Conservation (phyloP, 1,140 invertebrate genomes). For the Parapsyche elsis region DNA sequence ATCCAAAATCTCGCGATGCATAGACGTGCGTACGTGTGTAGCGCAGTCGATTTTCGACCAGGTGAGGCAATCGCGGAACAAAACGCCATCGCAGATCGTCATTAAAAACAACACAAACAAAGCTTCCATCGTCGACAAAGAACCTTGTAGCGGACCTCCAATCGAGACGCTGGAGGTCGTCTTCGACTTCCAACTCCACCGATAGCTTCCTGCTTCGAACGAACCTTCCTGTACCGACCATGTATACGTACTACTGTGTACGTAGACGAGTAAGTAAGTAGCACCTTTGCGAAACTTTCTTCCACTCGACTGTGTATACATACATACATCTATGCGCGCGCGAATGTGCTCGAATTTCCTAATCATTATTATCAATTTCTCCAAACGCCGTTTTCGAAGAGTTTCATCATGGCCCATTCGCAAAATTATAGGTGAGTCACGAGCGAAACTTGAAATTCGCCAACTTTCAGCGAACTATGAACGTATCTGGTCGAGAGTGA, state of each 20-base stretch:
- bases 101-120: neutral
- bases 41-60: neutral
- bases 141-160: conserved; percentile 24
- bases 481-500: too few species aligned
- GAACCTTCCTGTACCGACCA: too few species aligned
- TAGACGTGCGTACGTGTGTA: neutral
- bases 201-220: neutral
- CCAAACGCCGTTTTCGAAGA: too few species aligned
- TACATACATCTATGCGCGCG: neutral
- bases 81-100: neutral
- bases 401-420: too few species aligned
- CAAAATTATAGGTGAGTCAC: too few species aligned
- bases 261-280: too few species aligned
- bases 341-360: neutral
- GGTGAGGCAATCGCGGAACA: neutral
- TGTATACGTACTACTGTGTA: too few species aligned
- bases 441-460: too few species aligned
- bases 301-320: neutral
- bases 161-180: conserved; percentile 9
- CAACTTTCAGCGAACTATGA: too few species aligned
- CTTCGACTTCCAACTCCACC: neutral
- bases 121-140: neutral
- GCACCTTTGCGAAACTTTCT: neutral
- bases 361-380: too few species aligned
- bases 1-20: neutral